Percentiles rank a stretch among this genome's conserved stretches.
These are phyloP conservation scores for Oscheius sp. DNA, from an alignment of 2,888 invertebrate genomes.

Conservation along the genomic window DNA sequence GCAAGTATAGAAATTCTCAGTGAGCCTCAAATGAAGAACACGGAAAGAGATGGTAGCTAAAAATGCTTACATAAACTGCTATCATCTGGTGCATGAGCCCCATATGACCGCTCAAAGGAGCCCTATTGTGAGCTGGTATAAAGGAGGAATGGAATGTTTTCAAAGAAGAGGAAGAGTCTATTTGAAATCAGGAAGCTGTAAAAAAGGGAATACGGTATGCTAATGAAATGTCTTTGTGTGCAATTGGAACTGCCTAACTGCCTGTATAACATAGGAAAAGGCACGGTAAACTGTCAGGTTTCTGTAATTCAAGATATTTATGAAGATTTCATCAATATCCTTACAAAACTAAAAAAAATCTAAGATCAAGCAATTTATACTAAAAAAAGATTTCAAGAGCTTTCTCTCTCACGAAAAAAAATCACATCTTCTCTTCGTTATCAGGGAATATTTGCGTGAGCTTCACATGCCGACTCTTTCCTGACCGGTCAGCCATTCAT, in stretches of 20 bases:
- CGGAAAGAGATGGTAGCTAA: not conserved
- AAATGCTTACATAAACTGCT: not conserved
- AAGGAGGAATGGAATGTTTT: too few relatives aligned
- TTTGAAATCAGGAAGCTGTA: not conserved
- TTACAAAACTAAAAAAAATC: too few relatives aligned
- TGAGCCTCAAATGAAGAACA: not conserved
- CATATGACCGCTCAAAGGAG: conserved; percentile 2
- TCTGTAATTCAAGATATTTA: too few relatives aligned
- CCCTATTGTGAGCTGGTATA: too few relatives aligned
- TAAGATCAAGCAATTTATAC: too few relatives aligned
- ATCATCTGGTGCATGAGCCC: conserved; percentile 4
- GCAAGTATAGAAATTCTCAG: too few relatives aligned
- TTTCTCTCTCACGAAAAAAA: too few relatives aligned
- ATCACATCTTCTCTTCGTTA: too few relatives aligned
- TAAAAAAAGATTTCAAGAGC: too few relatives aligned
- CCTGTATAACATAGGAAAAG: not conserved
- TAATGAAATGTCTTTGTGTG: not conserved
- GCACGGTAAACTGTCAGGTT: not conserved
- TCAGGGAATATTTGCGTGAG: conserved; percentile 7
- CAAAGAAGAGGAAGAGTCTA: too few relatives aligned
- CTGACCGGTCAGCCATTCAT: conserved; percentile 9
- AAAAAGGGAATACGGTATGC: not conserved
- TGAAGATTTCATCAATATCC: too few relatives aligned
- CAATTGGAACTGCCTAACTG: not conserved
- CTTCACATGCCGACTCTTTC: too few relatives aligned